Percentiles rank a stretch among this genome's conserved stretches.
phyloP scores from a whole-genome alignment of 2,113 vertebrate species.

The Lampris incognitus region DNA sequence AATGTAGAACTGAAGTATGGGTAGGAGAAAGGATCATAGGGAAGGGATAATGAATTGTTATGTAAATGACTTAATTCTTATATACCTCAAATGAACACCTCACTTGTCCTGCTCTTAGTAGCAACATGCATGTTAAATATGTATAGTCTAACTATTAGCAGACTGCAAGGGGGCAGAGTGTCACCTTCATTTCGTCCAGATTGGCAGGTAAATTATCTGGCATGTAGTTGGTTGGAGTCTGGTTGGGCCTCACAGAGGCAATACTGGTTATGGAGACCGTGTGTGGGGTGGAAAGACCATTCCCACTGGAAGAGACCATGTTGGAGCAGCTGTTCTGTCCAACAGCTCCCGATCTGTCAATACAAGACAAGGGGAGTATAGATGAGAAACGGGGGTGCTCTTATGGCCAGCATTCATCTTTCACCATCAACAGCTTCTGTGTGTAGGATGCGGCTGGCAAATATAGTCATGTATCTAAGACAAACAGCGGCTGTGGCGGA shows the following conservation, averaged over 20 bases:
- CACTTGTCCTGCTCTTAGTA: neutral
- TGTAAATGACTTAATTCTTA: neutral
- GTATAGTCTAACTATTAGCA: slow-evolving; percentile 4
- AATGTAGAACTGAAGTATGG: too few relatives aligned
- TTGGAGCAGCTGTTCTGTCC: slow-evolving; percentile 83
- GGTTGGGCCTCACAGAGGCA: slow-evolving; percentile 73
- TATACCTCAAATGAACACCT: neutral
- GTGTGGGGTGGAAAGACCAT: slow-evolving; percentile 67
- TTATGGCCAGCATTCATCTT: slow-evolving; percentile 45
- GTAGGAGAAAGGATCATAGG: too few relatives aligned
- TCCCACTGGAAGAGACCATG: slow-evolving; percentile 58
- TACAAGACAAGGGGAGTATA: slow-evolving; percentile 47
- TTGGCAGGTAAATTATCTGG: slow-evolving; percentile 89
- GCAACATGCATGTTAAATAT: neutral
- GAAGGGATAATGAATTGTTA: slow-evolving; percentile 14
- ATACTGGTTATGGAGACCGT: slow-evolving; percentile 61
- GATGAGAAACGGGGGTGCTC: slow-evolving; percentile 38
- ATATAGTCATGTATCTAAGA: slow-evolving; percentile 43
- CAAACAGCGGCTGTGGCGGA: slow-evolving; percentile 49
- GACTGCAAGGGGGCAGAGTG: neutral
- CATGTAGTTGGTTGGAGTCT: slow-evolving; percentile 77
- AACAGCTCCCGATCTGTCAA: slow-evolving; percentile 81
- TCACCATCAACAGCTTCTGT: slow-evolving; percentile 68
- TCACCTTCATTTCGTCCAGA: slow-evolving; percentile 97
- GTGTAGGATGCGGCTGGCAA: slow-evolving; percentile 51